Evolutionary conservation across 1,140 invertebrate species (phyloP).

Genomic region (Heliconius congener): DNA sequence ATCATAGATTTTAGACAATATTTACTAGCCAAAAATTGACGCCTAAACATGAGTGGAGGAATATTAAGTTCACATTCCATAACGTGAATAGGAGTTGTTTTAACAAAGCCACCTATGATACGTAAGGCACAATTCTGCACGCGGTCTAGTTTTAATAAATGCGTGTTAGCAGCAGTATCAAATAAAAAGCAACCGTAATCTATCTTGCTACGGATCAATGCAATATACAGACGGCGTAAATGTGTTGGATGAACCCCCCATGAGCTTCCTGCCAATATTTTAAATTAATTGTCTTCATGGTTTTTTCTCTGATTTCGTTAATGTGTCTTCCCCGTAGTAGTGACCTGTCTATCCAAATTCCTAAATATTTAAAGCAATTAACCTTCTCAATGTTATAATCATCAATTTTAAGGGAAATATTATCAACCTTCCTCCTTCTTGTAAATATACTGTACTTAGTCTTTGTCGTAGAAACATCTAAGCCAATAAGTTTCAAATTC

Average conservation of each 20-base stretch:
- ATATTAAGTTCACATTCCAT: slow-evolving; percentile 12
- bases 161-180: slow-evolving; percentile 19
- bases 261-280: slow-evolving; percentile 29
- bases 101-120: slow-evolving; percentile 36
- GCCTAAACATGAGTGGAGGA: background rate
- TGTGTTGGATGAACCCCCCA: slow-evolving; percentile 44
- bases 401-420: slow-evolving; percentile 25
- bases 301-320: slow-evolving; percentile 30
- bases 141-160: slow-evolving; percentile 28
- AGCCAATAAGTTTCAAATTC: slow-evolving; percentile 7
- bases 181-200: slow-evolving; percentile 38
- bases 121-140: slow-evolving; percentile 28
- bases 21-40: slow-evolving; percentile 8
- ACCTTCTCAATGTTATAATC: slow-evolving; percentile 24
- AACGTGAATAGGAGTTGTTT: slow-evolving; percentile 3
- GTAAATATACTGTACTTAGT: slow-evolving; percentile 26
- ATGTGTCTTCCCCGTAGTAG: slow-evolving; percentile 41
- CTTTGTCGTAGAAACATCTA: slow-evolving; percentile 33
- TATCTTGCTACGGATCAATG: slow-evolving; percentile 35
- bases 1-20: slow-evolving; percentile 8
- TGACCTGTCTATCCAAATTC: slow-evolving; percentile 33
- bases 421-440: slow-evolving; percentile 18
- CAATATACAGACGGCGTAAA: slow-evolving; percentile 41
- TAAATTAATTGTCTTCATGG: slow-evolving; percentile 27
- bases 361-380: slow-evolving; percentile 16